A percentile compares a stretch with the other conserved stretches of the same genome.
These are phyloP conservation scores for Nothoprocta perdicaria DNA, from an alignment of 2,113 vertebrate species.

Conservation along the genomic window DNA sequence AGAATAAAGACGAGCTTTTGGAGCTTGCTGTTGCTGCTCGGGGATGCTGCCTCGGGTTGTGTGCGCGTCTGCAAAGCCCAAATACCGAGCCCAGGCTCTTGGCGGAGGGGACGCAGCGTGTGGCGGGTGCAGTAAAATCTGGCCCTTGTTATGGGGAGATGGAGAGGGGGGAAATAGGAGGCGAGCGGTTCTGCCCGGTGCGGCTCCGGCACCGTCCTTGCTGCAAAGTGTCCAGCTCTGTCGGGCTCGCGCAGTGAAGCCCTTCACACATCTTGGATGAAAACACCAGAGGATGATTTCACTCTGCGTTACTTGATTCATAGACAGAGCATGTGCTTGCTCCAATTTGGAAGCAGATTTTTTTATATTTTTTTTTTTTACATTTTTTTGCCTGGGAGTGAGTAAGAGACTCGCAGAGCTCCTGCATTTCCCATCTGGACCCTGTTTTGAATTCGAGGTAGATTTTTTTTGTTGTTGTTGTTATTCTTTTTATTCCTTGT, in stretches of 20 bases:
- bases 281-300: not conserved
- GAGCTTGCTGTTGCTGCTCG: not conserved
- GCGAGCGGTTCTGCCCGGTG: not conserved
- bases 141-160: not conserved
- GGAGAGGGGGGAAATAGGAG: not conserved
- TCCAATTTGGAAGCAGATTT: not conserved
- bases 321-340: not conserved
- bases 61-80: not conserved
- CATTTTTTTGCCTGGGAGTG: not conserved
- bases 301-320: not conserved
- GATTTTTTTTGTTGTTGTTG: not conserved
- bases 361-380: too few species aligned
- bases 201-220: not conserved
- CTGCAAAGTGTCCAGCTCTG: not conserved
- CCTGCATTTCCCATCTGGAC: slow-evolving; percentile 8
- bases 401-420: slow-evolving; percentile 24
- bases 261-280: not conserved
- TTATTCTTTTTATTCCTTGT: not conserved
- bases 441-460: not conserved
- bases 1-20: not conserved
- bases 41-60: not conserved
- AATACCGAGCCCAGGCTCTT: not conserved
- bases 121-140: not conserved
- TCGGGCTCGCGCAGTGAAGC: accelerated
- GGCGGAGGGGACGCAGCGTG: not conserved